Percentiles rank a stretch among this genome's conserved stretches.
Evolutionary conservation across 2,888 invertebrate genomes (phyloP).

Genomic region (Patella pellucida): DNA sequence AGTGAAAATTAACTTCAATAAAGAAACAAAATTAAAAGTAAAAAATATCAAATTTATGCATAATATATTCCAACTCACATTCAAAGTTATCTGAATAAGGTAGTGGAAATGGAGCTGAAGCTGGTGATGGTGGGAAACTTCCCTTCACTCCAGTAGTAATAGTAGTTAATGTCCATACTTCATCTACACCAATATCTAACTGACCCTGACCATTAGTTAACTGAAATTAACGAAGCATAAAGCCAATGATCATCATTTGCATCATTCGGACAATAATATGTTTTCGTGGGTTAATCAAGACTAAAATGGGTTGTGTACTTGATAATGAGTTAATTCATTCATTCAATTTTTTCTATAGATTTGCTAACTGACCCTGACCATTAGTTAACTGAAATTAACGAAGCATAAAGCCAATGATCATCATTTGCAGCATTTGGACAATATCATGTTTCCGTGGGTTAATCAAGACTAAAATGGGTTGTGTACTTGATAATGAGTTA

Average conservation of each 20-base stretch:
- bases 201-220: constrained; percentile 43
- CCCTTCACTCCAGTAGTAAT: constrained; percentile 52
- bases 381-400: constrained; percentile 40
- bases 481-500: too few species aligned
- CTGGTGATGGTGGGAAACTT: constrained; percentile 37
- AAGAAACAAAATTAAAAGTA: too few species aligned
- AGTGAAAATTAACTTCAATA: too few species aligned
- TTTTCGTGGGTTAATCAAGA: too few species aligned
- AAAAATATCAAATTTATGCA: background rate
- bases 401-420: too few species aligned
- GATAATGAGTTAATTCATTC: too few species aligned
- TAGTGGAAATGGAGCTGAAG: constrained; percentile 58
- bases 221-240: constrained; percentile 29
- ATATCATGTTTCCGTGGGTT: too few species aligned
- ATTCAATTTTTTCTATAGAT: too few species aligned
- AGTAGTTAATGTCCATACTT: constrained; percentile 64
- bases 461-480: too few species aligned
- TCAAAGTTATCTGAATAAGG: constrained; percentile 67
- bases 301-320: too few species aligned
- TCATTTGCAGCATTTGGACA: background rate
- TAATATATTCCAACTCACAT: constrained; percentile 38
- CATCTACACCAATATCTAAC: constrained; percentile 56
- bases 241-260: too few species aligned
- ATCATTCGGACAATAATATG: background rate
- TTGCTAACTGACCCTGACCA: constrained; percentile 42